Conservation (phyloP, 92 coral and sea anemone species). For the Umimayanthus kanabou region DNA sequence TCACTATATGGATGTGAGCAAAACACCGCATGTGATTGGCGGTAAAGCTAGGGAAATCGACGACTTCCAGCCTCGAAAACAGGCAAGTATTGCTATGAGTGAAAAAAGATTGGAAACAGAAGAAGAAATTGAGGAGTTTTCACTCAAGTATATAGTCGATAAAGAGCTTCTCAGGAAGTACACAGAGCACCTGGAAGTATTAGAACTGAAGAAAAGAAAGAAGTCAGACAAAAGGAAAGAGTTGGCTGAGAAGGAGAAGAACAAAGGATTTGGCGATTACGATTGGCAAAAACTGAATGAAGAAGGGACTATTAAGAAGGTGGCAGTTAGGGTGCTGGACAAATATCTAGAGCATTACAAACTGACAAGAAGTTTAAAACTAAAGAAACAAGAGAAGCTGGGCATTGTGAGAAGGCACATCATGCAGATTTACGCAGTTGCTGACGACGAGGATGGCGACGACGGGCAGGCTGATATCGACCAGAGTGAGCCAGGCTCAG, state of each 20-base stretch:
- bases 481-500: too few relatives aligned
- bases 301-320: constrained; percentile 6
- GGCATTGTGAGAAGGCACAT: constrained; percentile 24
- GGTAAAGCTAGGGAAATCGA: background rate
- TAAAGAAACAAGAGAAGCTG: constrained; percentile 29
- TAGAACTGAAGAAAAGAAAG: constrained; percentile 34
- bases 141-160: constrained; percentile 32
- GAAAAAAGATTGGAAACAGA: constrained; percentile 26
- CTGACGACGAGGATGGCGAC: too few relatives aligned
- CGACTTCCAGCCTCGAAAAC: constrained; percentile 52
- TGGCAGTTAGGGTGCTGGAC: constrained; percentile 18
- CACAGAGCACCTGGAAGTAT: constrained; percentile 18
- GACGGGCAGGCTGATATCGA: too few relatives aligned
- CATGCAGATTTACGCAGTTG: background rate
- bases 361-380: background rate
- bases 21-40: background rate
- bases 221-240: constrained; percentile 33
- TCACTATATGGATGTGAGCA: constrained; percentile 6
- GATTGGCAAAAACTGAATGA: constrained; percentile 25
- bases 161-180: constrained; percentile 32
- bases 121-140: constrained; percentile 31
- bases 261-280: constrained; percentile 26
- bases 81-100: constrained; percentile 8
- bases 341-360: constrained; percentile 32
- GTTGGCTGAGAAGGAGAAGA: constrained; percentile 4